phyloP scores from a whole-genome alignment of 2,888 invertebrate genomes.

The Blastobasis lacticolella region DNA sequence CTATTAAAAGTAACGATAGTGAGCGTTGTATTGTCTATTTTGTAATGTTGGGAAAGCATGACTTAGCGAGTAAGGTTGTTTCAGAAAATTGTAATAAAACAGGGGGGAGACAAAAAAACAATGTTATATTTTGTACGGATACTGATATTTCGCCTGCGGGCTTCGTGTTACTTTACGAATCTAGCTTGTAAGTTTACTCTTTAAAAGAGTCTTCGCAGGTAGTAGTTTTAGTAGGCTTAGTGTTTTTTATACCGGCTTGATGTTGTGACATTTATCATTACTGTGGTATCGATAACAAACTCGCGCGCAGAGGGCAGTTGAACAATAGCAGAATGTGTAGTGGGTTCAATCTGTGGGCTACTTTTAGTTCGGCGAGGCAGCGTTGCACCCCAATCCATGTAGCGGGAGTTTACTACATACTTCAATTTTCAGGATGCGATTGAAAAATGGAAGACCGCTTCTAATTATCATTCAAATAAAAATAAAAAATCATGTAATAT shows the following conservation, averaged over 20 bases:
- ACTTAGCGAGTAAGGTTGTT: constrained; percentile 55
- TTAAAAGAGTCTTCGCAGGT: constrained; percentile 73
- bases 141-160: constrained; percentile 51
- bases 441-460: no score
- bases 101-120: constrained; percentile 51
- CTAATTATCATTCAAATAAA: no score
- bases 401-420: no score
- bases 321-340: constrained; percentile 68
- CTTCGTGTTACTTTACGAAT: constrained; percentile 65
- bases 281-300: constrained; percentile 47
- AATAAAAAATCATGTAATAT: no score
- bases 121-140: constrained; percentile 70
- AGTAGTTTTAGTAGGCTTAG: constrained; percentile 74
- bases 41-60: constrained; percentile 62
- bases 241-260: constrained; percentile 75
- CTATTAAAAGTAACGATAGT: constrained; percentile 55
- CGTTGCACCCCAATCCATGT: no score
- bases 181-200: constrained; percentile 69
- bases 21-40: constrained; percentile 70
- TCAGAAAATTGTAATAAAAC: constrained; percentile 73
- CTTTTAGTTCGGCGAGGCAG: no score
- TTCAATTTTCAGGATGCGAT: no score
- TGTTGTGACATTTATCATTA: constrained; percentile 72
- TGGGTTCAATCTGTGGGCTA: constrained; percentile 30
- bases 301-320: constrained; percentile 45